Percentiles rank a stretch among this genome's conserved stretches.
These are phyloP conservation scores for Mylabris phalerata DNA, from an alignment of 1,140 invertebrate genomes.

Conservation along the genomic window DNA sequence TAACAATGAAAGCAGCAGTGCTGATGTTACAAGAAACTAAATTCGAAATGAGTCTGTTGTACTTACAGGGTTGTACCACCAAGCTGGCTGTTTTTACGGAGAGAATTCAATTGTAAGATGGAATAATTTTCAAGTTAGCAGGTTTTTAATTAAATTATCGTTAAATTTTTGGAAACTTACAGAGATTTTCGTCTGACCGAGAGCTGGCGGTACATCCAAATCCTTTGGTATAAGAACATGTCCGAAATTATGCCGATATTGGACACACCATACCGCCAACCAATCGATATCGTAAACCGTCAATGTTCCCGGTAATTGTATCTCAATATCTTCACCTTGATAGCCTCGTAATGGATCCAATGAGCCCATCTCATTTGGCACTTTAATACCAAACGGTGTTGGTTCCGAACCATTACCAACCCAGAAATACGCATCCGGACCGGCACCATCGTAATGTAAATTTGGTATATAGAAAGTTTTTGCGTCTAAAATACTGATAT, in stretches of 20 bases:
- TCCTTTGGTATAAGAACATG: constrained; percentile 83
- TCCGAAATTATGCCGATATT: constrained; percentile 83
- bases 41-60: constrained; percentile 22
- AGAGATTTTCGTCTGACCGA: constrained; percentile 83
- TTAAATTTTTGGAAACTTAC: constrained; percentile 49
- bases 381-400: constrained; percentile 74
- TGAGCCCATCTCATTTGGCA: constrained; percentile 82
- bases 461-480: constrained; percentile 91
- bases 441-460: constrained; percentile 84
- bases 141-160: background rate
- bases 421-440: constrained; percentile 89
- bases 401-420: constrained; percentile 81
- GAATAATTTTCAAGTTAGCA: background rate
- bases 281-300: constrained; percentile 89
- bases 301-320: constrained; percentile 74
- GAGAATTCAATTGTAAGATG: background rate
- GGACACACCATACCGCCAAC: constrained; percentile 83
- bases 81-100: constrained; percentile 56
- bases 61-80: constrained; percentile 88
- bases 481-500: constrained; percentile 83
- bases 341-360: constrained; percentile 71
- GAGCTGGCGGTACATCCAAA: constrained; percentile 79
- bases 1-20: too few relatives aligned
- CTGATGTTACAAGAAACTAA: too few relatives aligned
- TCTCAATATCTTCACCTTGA: constrained; percentile 84